Conservation (phyloP, 1,140 invertebrate species). For the Brachionus asplanchnoidis region DNA sequence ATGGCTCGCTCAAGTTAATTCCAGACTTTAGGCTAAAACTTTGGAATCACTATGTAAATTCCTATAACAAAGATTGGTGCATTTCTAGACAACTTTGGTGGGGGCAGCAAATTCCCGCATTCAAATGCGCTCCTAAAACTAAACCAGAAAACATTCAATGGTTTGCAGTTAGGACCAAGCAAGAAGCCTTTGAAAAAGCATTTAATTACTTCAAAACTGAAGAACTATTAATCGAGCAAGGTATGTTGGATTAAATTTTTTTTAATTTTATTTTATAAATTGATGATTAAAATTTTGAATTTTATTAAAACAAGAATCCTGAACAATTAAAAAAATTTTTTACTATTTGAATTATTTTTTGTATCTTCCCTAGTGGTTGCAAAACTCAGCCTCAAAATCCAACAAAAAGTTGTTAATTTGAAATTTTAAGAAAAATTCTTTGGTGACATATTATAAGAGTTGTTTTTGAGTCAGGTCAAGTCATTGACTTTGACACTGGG, state of each 20-base stretch:
- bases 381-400: too few relatives aligned
- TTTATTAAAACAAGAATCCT: neutral
- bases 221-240: constrained; percentile 4
- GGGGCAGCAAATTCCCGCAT: constrained; percentile 46
- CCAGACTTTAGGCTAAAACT: constrained; percentile 44
- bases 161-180: neutral
- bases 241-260: neutral
- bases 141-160: neutral
- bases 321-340: neutral
- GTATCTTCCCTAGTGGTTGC: too few relatives aligned
- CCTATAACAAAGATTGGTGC: constrained; percentile 45
- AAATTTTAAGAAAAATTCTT: too few relatives aligned
- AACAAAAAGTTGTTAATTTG: too few relatives aligned
- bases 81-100: constrained; percentile 47
- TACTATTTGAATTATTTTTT: neutral
- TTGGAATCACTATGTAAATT: constrained; percentile 38
- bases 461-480: too few relatives aligned
- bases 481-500: too few relatives aligned
- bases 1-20: constrained; percentile 43
- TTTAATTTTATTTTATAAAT: too few relatives aligned
- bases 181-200: constrained; percentile 41
- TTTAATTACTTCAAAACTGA: neutral
- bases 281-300: neutral
- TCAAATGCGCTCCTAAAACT: neutral
- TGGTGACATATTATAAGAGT: too few relatives aligned